Base-by-base conservation (phyloP, 2,888 invertebrate species). In the Brachylomia viminalis region DNA sequence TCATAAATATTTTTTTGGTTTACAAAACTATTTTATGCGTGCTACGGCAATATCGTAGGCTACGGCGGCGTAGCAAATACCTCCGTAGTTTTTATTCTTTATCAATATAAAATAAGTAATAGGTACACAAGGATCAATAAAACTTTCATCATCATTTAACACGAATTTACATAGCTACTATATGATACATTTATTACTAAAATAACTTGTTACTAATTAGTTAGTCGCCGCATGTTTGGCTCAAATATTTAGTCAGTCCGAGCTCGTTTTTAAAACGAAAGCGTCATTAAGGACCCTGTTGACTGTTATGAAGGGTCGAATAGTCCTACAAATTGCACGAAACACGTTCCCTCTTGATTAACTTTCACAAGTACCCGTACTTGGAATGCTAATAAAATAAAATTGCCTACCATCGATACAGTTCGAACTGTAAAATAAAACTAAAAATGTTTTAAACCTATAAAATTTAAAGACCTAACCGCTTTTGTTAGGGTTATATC, bases 291-390 rank as follows among this genome's bases (percentile, higher is more conserved):
- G 89, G 86, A 84, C 92, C 89, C 88, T 88, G 90, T 93, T 93
- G 92, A 91, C 91, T 90, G 92, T 93, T 93, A 93, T 93, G 92
- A 93, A 92, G 93, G 95, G 92, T 94, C 93, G 91, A 94, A 94
- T 93, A 88, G 93, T 91, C 88, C 91, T 92, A 93, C 94, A 94
- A 95, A 95, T 94, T 94, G 92, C 87, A 89, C 90, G 88, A 93
- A 93, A 94, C 93, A 93, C 91, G 92, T 90, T 83, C 92, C 89
- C 92, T 89, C 92, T 95, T 95, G 94, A 95, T 95, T 95, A 95
- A 94, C 92, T 93, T 93, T 90, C 89, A 91, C 89, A 90, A 90
- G 89, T 69, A 68, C 80, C 86, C 87, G 90, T 87, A 88, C 90
- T 92, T 89, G 87, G 91, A 90, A 91, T 86, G 90, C 89, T 92